Evolutionary conservation across 1,140 invertebrate genomes (phyloP), one percentile per base, ranked within the genome.

Genomic region (Trichonephila clavipes): DNA sequence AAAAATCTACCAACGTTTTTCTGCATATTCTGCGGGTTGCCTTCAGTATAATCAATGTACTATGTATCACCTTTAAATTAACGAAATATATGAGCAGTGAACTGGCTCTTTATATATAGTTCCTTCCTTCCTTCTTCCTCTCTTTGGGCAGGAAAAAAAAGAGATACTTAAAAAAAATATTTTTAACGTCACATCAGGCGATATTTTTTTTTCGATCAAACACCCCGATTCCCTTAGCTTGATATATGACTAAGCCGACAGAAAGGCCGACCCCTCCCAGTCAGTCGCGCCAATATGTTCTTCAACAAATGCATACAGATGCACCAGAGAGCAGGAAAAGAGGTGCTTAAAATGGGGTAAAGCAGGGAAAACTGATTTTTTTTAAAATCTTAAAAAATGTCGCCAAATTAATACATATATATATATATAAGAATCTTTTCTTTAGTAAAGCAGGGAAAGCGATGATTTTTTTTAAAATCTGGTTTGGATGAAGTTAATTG

Each of bases 201-300:
- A 66, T 44, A 19, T 34, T 3, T 58, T 93, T 64, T 88, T 44
- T 10, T 51, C 58, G 91, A 91, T 85, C 81, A 91, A 24, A 2
- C 51, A 19, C 77, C 72, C 72, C 66, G 69, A 90, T 40, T 82
- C 88, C 21, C 62, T 87, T 92, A 18, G 72, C 34, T 81, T 93
- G 92, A 93, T 93, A 85, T 93, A 93, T 93, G 69, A 88, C 85
- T 88, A 93, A 93, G 92, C 61, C 92, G 92, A 88, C 66, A 93
- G 85, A 34, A 61, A 82, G 69, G 81, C 21, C 82, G 28, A 44
- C 85, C 66, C 69, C 72, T 51, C 58, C 16, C 24, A 19, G 24
- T n/a, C 83, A 44, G 59, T 40, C 40, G 59, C 66, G 18, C 85
- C 92, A 93, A 93, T 93, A 93, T 93, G 85, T 93, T 81, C 34